Evolutionary conservation across 1,140 invertebrate genomes (phyloP).

Genomic region (Leptopilina clavipes): DNA sequence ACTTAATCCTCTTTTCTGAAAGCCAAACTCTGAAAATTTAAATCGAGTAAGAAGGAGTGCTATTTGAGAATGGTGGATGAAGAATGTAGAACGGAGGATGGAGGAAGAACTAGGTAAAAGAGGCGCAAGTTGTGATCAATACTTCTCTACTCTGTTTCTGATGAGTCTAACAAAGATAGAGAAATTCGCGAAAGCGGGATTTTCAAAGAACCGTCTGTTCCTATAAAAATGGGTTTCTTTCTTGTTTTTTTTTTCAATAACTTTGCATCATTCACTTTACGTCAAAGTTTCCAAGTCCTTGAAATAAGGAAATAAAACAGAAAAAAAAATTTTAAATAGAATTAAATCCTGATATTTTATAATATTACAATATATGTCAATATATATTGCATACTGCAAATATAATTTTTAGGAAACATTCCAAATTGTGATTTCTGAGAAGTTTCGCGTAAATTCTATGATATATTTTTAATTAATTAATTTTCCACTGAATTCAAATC

Average conservation of each 20-base stretch:
- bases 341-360: too few relatives aligned
- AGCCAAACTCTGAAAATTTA: conserved; percentile 41
- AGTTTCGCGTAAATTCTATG: too few relatives aligned
- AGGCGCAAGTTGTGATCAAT: conserved; percentile 71
- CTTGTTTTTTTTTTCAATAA: background rate
- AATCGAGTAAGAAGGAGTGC: conserved; percentile 24
- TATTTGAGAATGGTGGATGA: conserved; percentile 56
- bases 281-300: too few relatives aligned
- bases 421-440: too few relatives aligned
- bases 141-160: conserved; percentile 67
- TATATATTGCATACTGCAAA: too few relatives aligned
- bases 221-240: background rate
- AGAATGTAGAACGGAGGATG: conserved; percentile 62
- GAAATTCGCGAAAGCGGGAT: conserved; percentile 50
- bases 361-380: too few relatives aligned
- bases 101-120: conserved; percentile 59
- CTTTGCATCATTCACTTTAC: background rate
- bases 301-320: too few relatives aligned
- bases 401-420: too few relatives aligned
- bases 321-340: too few relatives aligned
- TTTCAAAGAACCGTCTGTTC: background rate
- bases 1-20: conserved; percentile 53
- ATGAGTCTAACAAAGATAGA: conserved; percentile 65
- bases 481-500: too few relatives aligned
- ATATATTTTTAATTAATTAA: too few relatives aligned